Conservation (phyloP, 2,888 invertebrate species). For the Chydorus sphaericus region DNA sequence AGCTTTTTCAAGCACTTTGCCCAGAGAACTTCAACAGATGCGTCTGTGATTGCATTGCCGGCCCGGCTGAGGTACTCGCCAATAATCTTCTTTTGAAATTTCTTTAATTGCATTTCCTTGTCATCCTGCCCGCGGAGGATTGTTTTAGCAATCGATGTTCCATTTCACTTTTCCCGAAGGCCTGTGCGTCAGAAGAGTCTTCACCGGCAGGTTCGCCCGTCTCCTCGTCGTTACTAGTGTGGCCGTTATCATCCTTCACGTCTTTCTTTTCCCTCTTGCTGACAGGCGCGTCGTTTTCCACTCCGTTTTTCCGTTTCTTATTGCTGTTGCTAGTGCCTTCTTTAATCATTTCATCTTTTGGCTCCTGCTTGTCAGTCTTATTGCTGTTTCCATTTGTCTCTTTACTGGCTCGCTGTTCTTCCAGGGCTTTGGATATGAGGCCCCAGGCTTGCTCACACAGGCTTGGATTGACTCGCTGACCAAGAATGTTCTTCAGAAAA, state of each 20-base stretch:
- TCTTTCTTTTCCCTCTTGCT: conserved; percentile 8
- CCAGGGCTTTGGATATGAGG: conserved; percentile 24
- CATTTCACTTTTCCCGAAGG: conserved; percentile 35
- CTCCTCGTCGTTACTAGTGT: conserved; percentile 18
- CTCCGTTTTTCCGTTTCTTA: conserved; percentile 25
- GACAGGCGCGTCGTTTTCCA: conserved; percentile 20
- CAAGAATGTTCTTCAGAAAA: conserved; percentile 34
- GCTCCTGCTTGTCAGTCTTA: no score
- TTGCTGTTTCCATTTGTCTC: conserved; percentile 11
- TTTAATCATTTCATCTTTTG: no score
- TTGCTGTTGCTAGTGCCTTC: conserved; percentile 29
- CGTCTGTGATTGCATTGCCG: conserved; percentile 33
- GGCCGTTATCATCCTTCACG: conserved; percentile 16
- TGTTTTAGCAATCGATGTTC: conserved; percentile 35
- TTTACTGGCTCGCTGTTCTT: conserved; percentile 16
- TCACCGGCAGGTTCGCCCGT: conserved; percentile 15
- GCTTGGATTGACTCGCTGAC: conserved; percentile 36
- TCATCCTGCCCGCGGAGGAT: conserved; percentile 36
- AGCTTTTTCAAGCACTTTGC: conserved; percentile 58
- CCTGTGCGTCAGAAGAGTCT: no score
- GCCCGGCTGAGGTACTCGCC: conserved; percentile 37
- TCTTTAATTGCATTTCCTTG: conserved; percentile 51
- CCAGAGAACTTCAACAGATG: conserved; percentile 44
- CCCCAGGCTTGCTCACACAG: conserved; percentile 55
- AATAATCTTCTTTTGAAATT: conserved; percentile 58